Base-by-base conservation (phyloP, 1,140 invertebrate species). In the Pseudomyrmex dendroicus region DNA sequence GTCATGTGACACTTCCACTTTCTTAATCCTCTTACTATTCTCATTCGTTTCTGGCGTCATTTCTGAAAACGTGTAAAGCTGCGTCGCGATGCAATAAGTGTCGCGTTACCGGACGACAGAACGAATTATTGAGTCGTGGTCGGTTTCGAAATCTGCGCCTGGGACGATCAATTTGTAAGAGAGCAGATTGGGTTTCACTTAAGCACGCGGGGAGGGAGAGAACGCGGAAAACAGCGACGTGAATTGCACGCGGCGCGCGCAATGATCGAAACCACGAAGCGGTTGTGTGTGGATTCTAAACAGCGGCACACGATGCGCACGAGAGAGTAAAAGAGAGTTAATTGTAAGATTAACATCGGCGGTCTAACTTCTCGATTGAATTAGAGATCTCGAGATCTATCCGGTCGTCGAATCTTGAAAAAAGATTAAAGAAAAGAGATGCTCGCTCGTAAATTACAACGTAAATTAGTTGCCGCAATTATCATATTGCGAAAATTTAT, bases 11-110 rank as follows among this genome's bases (percentile, higher is more conserved):
- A 64, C 63, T 80, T 64, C 59, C 76, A 50, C 44, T 63, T 44
- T 52, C 56, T 84, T 84, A 78, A 80, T 84, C 83, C 59, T 46
- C 52, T 72, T 82, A 63, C 63, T 63, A 35, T 35, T 35, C 35
- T 35, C 35, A 35, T 35, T 80, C 76, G 59, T 80, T 61, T 7
- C 22, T 17, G 25, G 10, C 22, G 57, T 59, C 17, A n/a, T 44
- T 52, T 9, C n/a, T 56, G n/a, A 52, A 72, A 44, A 59, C 59
- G 66, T 84, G 76, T 82, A 82, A 82, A 82, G 44, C 64, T 57
- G 76, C 59, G n/a, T 50, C 66, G 61, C 56, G 76, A 72, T 82
- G 66, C 61, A 82, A 84, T 84, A 84, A 84, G 83, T 78, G 76
- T 84, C 83, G 62, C 48, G 59, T 84, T 84, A 82, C 76, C 59